Evolutionary conservation across 2,797 vertebrate species (phyloP).

Genomic region (Monodelphis domestica): DNA sequence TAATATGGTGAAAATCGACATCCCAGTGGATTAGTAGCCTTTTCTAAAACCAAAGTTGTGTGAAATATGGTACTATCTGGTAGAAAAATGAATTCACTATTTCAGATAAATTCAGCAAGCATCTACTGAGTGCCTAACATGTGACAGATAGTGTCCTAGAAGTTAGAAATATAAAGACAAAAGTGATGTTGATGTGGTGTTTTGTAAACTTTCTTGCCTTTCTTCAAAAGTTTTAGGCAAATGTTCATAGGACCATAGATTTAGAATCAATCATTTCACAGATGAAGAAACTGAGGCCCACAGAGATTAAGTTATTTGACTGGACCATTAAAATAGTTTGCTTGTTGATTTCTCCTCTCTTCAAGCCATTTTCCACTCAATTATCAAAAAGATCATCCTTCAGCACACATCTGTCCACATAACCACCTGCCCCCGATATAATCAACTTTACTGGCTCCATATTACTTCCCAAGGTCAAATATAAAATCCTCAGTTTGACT

Average conservation of each 20-base stretch:
- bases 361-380: background rate
- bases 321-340: no score
- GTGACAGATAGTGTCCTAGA: background rate
- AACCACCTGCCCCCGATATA: background rate
- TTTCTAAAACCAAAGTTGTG: background rate
- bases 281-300: background rate
- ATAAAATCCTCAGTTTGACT: background rate
- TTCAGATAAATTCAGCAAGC: background rate
- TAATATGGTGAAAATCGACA: background rate
- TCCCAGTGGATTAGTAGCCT: background rate
- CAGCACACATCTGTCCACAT: no score
- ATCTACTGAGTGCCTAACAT: background rate
- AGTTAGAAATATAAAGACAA: background rate
- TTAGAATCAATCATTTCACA: background rate
- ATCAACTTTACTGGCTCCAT: background rate
- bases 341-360: background rate
- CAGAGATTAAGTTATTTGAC: no score
- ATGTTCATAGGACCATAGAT: background rate
- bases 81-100: background rate
- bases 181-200: background rate
- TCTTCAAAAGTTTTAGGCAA: background rate
- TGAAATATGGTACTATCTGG: background rate
- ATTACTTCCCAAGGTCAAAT: background rate
- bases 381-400: background rate
- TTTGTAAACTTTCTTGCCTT: background rate